Base-by-base conservation (phyloP, 2,797 vertebrate species). In the Alectoris magna region DNA sequence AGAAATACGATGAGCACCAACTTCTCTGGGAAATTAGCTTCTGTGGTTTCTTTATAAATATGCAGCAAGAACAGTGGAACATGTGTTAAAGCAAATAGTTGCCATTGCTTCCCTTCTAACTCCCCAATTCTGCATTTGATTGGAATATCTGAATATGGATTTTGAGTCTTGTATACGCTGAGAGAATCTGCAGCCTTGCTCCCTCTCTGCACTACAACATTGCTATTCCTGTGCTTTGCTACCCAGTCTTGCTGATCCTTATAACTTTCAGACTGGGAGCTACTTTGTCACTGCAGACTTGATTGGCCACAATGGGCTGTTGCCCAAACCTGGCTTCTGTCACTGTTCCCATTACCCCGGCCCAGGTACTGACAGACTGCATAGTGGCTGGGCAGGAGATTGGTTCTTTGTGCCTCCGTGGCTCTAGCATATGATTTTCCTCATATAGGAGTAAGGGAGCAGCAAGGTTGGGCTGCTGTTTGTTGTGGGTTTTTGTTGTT, bases 371-470 rank as follows among this genome's bases (percentile, higher is more conserved):
- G 48, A 49, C 0, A 3, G 12, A 5, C 23, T 77, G 12, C 6
- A 49, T 5, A 14, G 11, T 69, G 22, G 4, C 10, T 75, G 8
- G 3, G 34, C 12, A 71, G 26, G 34, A 6, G n/a, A 39, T 15
- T 0, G 4, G 5, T 39, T 36, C 5, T 46, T 12, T 6, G 17
- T 62, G 22, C 26, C 11, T 63, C 0, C 0, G 9, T 58, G 27
- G 5, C 15, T 81, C 58, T 41, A 27, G 5, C 2, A 23, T 34
- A 27, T 1, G 1, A 68, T 75, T 81, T 55, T 4, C 5, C 43
- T 63, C 14, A 36, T 21, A 36, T 12, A 53, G 51, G 29, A 53
- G 49, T 51, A 51, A 51, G 27, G 27, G 15, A 53, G 15, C 27
- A 29, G 51, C 15, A 53, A 53, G 51, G 27, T 17, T 29, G 15